phyloP scores from a whole-genome alignment of 1,140 invertebrate species.

The Trypoxylus dichotomus region DNA sequence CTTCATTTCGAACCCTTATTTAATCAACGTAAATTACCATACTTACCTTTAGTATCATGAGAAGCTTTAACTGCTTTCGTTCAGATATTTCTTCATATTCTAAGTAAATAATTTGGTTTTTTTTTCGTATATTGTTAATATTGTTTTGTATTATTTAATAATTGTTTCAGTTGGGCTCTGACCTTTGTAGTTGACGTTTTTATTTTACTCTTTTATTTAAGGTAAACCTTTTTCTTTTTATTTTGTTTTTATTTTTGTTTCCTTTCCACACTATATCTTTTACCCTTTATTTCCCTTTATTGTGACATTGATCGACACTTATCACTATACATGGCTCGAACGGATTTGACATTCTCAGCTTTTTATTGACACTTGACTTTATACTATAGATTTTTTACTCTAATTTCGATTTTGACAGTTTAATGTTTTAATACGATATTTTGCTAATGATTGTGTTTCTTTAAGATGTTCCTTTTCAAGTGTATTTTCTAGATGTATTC shows the following conservation, averaged over 20 bases:
- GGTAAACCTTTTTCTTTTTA: conserved; percentile 36
- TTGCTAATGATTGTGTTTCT: conserved; percentile 10
- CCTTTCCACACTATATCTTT: background rate
- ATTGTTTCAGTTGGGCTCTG: conserved; percentile 51
- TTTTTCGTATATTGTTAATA: conserved; percentile 25
- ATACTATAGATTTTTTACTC: background rate
- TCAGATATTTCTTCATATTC: background rate
- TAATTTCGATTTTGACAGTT: background rate
- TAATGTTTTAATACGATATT: conserved; percentile 14
- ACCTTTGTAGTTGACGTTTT: conserved; percentile 47
- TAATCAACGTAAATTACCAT: no score
- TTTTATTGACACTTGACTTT: conserved; percentile 16
- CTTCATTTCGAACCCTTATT: no score
- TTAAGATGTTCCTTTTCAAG: background rate
- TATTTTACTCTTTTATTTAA: conserved; percentile 45
- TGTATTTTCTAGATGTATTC: background rate
- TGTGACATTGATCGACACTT: conserved; percentile 21
- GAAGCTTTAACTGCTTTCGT: background rate
- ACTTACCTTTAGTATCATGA: no score
- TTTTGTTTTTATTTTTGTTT: conserved; percentile 21
- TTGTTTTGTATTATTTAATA: conserved; percentile 46
- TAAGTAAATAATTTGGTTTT: background rate
- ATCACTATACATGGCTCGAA: conserved; percentile 30
- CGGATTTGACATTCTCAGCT: conserved; percentile 19
- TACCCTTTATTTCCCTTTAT: background rate